Evolutionary conservation across 2,113 vertebrate species (phyloP).

Genomic region (Halichoerus grypus): DNA sequence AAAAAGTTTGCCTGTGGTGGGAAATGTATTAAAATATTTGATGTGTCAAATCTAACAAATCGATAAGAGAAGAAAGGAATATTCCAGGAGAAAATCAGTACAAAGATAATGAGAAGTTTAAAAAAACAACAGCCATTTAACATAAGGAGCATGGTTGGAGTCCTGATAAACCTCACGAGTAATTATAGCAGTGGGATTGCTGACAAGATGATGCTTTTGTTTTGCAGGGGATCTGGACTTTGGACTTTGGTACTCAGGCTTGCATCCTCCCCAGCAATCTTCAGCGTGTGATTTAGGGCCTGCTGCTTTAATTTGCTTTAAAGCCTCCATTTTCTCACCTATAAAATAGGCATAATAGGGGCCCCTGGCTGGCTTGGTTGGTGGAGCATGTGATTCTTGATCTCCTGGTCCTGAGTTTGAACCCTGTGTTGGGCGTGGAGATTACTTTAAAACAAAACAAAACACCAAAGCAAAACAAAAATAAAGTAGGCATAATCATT

Average conservation of each 20-base stretch:
- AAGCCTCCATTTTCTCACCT: background rate
- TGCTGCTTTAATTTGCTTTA: background rate
- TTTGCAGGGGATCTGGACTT: background rate
- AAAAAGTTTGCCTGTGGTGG: background rate
- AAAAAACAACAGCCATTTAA: background rate
- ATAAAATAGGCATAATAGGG: background rate
- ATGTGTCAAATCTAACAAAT: background rate
- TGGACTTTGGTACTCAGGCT: background rate
- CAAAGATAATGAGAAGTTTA: background rate
- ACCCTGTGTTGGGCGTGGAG: background rate
- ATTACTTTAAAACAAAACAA: background rate
- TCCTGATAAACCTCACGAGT: background rate
- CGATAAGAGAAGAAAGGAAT: background rate
- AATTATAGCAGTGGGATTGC: too few relatives aligned
- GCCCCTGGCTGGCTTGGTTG: background rate
- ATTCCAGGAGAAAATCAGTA: slow-evolving; percentile 2
- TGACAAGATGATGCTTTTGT: background rate
- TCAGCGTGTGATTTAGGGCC: background rate
- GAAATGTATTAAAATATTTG: background rate
- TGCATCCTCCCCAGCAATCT: background rate
- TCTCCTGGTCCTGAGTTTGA: background rate
- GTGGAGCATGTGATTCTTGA: background rate
- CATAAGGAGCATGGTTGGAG: background rate
- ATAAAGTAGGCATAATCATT: background rate
- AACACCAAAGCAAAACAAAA: background rate